Conservation (phyloP, 2,797 vertebrate genomes). For the Lates japonicus region DNA sequence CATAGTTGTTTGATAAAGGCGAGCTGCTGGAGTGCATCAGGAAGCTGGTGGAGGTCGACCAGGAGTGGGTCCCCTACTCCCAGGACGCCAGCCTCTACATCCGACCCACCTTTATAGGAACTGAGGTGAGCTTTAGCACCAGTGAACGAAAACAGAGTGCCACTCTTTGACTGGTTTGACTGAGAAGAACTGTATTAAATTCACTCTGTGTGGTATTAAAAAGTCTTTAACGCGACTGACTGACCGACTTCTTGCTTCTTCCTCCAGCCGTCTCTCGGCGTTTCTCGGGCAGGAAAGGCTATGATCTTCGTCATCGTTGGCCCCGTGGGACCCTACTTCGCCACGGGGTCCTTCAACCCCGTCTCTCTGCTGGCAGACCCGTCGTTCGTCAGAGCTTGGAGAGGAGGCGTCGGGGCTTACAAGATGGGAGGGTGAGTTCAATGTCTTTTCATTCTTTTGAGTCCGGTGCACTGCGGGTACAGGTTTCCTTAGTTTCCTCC, state of each 20-base stretch:
- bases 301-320: slow-evolving; percentile 90
- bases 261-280: slow-evolving; percentile 89
- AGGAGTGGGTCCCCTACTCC: slow-evolving; percentile 91
- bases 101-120: slow-evolving; percentile 91
- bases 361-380: slow-evolving; percentile 93
- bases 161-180: too few species aligned
- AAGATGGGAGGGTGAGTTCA: slow-evolving; percentile 93
- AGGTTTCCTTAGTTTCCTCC: not conserved
- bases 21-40: slow-evolving; percentile 91
- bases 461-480: too few species aligned
- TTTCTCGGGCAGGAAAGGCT: slow-evolving; percentile 80
- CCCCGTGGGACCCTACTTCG: slow-evolving; percentile 92
- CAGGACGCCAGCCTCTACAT: slow-evolving; percentile 90
- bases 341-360: slow-evolving; percentile 88
- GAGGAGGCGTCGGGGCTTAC: slow-evolving; percentile 90
- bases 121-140: slow-evolving; percentile 81
- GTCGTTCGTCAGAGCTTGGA: slow-evolving; percentile 88
- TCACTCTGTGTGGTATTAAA: not conserved
- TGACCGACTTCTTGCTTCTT: not conserved
- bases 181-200: too few species aligned
- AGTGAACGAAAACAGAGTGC: too few species aligned
- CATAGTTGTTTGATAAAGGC: slow-evolving; percentile 87
- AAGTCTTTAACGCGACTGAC: not conserved
- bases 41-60: slow-evolving; percentile 90
- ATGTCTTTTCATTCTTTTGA: not conserved